Conservation (phyloP, 2,113 vertebrate species). For the Atractosteus spatula region DNA sequence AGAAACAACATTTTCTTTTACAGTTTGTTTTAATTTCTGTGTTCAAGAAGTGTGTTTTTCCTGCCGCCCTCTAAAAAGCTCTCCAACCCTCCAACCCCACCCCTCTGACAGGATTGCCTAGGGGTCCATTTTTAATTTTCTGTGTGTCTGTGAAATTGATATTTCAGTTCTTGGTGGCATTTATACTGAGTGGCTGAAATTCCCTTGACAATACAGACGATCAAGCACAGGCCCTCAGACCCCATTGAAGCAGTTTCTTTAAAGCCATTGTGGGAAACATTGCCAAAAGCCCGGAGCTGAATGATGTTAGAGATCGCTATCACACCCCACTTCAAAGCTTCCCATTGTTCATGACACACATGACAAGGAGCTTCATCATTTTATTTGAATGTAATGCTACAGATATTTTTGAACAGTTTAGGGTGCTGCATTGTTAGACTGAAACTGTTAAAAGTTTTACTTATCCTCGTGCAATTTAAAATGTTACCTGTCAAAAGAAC, state of each 20-base stretch:
- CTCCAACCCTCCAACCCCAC: too few species aligned
- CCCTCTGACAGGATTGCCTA: too few species aligned
- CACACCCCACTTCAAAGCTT: constrained; percentile 39
- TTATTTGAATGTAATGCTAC: neutral
- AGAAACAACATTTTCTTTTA: too few species aligned
- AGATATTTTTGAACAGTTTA: too few species aligned
- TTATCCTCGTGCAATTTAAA: too few species aligned
- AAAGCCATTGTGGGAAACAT: constrained; percentile 35
- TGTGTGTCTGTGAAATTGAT: constrained; percentile 3
- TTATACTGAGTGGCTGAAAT: constrained; percentile 14
- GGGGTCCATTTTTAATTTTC: neutral
- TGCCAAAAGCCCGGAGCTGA: constrained; percentile 25
- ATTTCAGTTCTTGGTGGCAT: constrained; percentile 2
- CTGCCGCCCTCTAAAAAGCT: too few species aligned
- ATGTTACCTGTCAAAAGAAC: too few species aligned
- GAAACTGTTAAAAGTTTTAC: too few species aligned
- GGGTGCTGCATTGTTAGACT: too few species aligned
- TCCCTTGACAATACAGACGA: constrained; percentile 26
- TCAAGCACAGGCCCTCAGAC: constrained; percentile 6
- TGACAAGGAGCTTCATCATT: constrained; percentile 18
- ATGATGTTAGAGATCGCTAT: constrained; percentile 41
- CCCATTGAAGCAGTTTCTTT: neutral
- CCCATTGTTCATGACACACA: constrained; percentile 30
- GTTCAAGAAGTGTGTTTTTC: too few species aligned
- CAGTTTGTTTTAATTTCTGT: too few species aligned